Evolutionary conservation across 2,113 vertebrate species (phyloP), one percentile per base, ranked within the genome.

Genomic region (Mobula birostris): DNA sequence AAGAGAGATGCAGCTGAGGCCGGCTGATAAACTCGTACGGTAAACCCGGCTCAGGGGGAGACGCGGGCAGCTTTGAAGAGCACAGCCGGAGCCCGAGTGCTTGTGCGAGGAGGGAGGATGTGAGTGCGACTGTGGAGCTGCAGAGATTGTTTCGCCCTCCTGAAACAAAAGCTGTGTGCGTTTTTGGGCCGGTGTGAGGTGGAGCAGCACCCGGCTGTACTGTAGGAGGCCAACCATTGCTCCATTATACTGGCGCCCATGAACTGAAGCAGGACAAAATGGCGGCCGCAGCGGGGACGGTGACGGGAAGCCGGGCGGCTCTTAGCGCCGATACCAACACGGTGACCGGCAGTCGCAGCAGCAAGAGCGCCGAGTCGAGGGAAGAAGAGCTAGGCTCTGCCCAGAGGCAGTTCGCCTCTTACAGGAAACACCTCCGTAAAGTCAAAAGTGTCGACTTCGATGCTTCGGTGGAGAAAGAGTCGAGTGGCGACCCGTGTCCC

Each of bases 361-460:
- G 88, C 32, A 74, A 74, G 68, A 74, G 70, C 70, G 9, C 91
- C 36, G 91, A 93, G 91, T 32, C 70, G 91, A 72, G 61, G 61
- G 63, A 70, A 15, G 77, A 40, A 74, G 92, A 61, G 77, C 76
- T 27, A 14, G 94, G 94, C 87, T 48, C 27, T 94, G 94, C 78
- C 63, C 77, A 40, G 56, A 19, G 0, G 3, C 4, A 58, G 24
- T 72, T 29, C 1, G 8, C 0, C 74, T n/a, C 29, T 7, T 82
- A 66, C 58, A 82, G 94, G 77, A 82, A 61, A n/a, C 94, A 15
- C 36, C 56, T 91, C 93, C 48, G 61, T 7, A 0, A 98, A 97
- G 98, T 98, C 95, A 96, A 97, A 96, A 98, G 98, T 87, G 98
- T 97, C 95, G 98, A 98, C 96, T 96, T 97, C 95, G 97, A 97